Conservation (phyloP, 2,888 invertebrate genomes). For the Pimpla rufipes region DNA sequence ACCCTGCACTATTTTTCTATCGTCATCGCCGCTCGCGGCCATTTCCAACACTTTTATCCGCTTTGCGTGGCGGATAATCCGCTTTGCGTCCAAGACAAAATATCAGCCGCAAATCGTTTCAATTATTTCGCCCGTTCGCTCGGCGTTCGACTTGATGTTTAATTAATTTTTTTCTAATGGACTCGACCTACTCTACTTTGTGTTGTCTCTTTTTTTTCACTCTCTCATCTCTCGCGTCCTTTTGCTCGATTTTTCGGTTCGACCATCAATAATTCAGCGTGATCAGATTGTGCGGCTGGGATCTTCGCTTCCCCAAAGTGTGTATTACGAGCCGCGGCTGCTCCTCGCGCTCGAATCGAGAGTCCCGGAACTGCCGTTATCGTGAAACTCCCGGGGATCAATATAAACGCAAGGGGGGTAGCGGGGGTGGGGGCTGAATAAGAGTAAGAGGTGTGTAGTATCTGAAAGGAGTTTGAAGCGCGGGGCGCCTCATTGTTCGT, state of each 20-base stretch:
- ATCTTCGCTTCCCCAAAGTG: too few species aligned
- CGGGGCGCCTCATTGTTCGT: conserved; percentile 51
- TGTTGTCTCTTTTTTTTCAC: neutral
- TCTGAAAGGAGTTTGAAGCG: conserved; percentile 45
- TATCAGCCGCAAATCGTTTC: neutral
- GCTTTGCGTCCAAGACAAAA: neutral
- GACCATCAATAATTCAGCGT: conserved; percentile 23
- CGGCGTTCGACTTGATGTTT: neutral
- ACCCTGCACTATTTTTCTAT: neutral
- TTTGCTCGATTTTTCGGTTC: neutral
- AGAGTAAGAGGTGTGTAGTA: conserved; percentile 38
- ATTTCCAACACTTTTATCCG: neutral
- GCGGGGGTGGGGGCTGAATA: neutral
- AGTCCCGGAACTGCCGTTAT: conserved; percentile 43
- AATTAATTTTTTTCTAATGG: conserved; percentile 1
- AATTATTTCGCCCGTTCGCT: neutral
- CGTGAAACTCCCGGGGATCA: conserved; percentile 50
- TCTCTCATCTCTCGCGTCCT: neutral
- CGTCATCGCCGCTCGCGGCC: neutral
- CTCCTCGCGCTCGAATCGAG: neutral
- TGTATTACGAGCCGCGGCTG: neutral
- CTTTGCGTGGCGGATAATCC: neutral
- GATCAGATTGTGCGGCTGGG: neutral
- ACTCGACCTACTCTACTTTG: neutral
- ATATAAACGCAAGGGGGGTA: conserved; percentile 40